Conservation (phyloP, 2,888 invertebrate genomes). For the Andrena chrysosceles region DNA sequence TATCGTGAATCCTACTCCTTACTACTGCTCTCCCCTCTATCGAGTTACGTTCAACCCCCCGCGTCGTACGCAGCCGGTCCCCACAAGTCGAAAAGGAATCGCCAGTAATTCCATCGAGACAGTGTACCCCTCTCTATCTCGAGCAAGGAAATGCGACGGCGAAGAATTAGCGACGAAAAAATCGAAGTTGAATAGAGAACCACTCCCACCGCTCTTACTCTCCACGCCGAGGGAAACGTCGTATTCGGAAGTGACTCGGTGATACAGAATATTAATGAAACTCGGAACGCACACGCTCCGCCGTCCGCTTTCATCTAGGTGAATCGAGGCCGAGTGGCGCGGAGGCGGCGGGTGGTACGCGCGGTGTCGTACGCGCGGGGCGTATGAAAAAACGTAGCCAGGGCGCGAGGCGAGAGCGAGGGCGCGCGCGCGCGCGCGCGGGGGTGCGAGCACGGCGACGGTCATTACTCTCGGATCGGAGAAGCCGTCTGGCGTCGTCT, state of each 20-base stretch:
- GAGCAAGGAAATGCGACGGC: background rate
- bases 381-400: background rate
- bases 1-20: constrained; percentile 35
- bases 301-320: constrained; percentile 56
- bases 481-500: constrained; percentile 72
- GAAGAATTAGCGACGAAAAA: constrained; percentile 15
- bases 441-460: constrained; percentile 37
- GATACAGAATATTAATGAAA: constrained; percentile 68
- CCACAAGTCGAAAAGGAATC: background rate
- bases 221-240: constrained; percentile 23
- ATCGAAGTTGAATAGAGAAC: constrained; percentile 27
- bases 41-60: constrained; percentile 15
- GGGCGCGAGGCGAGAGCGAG: constrained; percentile 1
- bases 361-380: constrained; percentile 11
- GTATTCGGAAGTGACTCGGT: constrained; percentile 64
- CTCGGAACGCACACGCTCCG: constrained; percentile 45
- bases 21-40: constrained; percentile 23
- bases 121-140: background rate
- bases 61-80: background rate
- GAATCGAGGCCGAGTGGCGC: constrained; percentile 43
- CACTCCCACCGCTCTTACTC: no score
- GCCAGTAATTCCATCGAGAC: background rate
- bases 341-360: constrained; percentile 26
- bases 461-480: constrained; percentile 72
- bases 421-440: constrained; percentile 15